Conservation (phyloP, 2,797 vertebrate genomes). For the Molossus molossus region DNA sequence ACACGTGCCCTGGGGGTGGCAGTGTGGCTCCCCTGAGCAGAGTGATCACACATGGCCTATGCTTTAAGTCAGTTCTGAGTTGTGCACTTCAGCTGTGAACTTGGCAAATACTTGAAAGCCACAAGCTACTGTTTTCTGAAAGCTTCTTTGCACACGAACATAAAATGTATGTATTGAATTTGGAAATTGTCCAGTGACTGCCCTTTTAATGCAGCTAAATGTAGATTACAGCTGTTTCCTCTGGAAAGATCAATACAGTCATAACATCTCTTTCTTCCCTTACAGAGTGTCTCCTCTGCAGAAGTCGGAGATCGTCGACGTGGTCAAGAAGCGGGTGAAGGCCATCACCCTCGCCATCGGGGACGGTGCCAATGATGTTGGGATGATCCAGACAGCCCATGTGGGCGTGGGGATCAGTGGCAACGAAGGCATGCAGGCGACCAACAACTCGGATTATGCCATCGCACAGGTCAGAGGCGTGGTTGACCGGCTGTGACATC, state of each 20-base stretch:
- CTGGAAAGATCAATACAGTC: conserved; percentile 70
- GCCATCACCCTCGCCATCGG: conserved; percentile 99
- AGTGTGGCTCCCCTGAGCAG: rapidly evolving
- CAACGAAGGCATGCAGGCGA: conserved; percentile 99
- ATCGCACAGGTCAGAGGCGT: conserved; percentile 96
- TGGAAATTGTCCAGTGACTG: conserved; percentile 84
- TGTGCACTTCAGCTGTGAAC: conserved; percentile 69
- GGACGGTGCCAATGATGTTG: conserved; percentile 99
- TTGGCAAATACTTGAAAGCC: conserved; percentile 82
- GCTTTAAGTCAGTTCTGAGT: conserved; percentile 45
- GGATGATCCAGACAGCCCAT: conserved; percentile 99
- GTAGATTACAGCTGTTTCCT: conserved; percentile 87
- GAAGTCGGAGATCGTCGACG: conserved; percentile 99
- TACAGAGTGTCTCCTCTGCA: conserved; percentile 98
- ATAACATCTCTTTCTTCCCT: conserved; percentile 84
- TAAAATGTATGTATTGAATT: conserved; percentile 82
- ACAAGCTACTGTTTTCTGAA: conserved; percentile 81
- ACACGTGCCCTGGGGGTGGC: background rate
- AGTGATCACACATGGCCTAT: background rate
- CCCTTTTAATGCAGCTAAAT: conserved; percentile 86
- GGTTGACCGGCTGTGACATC: background rate
- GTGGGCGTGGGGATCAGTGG: conserved; percentile 99
- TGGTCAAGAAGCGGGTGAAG: conserved; percentile 99
- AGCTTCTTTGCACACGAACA: conserved; percentile 83
- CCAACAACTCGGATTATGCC: conserved; percentile 98